These are phyloP conservation scores for Tanypteryx hageni DNA, from an alignment of 2,888 invertebrate species.

Conservation along the genomic window DNA sequence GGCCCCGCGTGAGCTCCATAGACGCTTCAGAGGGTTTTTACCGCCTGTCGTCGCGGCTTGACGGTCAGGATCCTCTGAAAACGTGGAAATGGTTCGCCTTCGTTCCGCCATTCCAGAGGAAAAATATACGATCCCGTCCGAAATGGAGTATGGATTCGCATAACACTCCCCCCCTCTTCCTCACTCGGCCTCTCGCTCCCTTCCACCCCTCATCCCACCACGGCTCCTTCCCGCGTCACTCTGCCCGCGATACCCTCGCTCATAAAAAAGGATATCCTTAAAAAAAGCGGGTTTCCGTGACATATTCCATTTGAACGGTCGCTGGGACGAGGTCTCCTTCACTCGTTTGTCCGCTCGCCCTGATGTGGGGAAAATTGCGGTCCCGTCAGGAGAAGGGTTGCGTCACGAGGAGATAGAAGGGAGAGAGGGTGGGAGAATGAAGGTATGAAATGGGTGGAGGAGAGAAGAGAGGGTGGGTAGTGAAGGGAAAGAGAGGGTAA, in stretches of 20 bases:
- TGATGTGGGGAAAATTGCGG: not conserved
- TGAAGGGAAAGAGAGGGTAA: not conserved
- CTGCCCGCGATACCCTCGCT: not conserved
- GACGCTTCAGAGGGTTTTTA: too few relatives aligned
- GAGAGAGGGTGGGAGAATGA: not conserved
- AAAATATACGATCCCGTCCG: too few relatives aligned
- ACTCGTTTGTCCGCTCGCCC: not conserved
- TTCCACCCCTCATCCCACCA: not conserved
- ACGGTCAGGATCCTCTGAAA: too few relatives aligned
- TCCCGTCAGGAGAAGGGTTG: not conserved
- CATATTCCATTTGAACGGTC: not conserved
- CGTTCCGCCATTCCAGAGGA: too few relatives aligned
- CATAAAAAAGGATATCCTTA: not conserved
- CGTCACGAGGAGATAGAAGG: not conserved
- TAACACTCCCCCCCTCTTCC: too few relatives aligned
- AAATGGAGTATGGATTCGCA: too few relatives aligned
- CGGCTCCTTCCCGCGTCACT: too few relatives aligned
- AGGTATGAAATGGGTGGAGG: not conserved
- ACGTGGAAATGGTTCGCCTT: too few relatives aligned
- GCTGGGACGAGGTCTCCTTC: not conserved
- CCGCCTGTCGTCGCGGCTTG: too few relatives aligned
- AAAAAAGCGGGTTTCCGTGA: conserved; percentile 4
- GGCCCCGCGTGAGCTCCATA: too few relatives aligned
- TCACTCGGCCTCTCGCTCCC: too few relatives aligned
- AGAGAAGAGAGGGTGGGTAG: not conserved